phyloP scores from a whole-genome alignment of 2,797 vertebrate species.

The Geotria australis region DNA sequence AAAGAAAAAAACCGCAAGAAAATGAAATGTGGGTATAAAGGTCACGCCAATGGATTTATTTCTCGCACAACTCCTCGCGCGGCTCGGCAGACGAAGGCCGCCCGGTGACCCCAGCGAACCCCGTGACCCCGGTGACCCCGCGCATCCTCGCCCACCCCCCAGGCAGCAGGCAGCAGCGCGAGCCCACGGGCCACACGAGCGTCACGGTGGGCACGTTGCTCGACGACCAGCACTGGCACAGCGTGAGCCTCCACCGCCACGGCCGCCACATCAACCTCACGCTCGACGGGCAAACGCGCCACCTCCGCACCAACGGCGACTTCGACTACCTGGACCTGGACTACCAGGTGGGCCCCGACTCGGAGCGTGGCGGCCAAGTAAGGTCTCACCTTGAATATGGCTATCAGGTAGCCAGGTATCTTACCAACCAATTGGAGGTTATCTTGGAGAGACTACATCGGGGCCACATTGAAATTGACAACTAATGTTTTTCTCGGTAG shows the following conservation, averaged over 20 bases:
- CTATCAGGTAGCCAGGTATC: too few species aligned
- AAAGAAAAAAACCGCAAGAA: too few species aligned
- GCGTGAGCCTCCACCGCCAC: slow-evolving; percentile 58
- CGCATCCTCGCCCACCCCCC: not conserved
- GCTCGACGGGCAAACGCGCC: slow-evolving; percentile 48
- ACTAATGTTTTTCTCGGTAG: too few species aligned
- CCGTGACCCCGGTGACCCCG: not conserved
- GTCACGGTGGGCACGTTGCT: slow-evolving; percentile 56
- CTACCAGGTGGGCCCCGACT: slow-evolving; percentile 38
- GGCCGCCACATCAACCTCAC: slow-evolving; percentile 88
- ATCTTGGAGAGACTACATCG: too few species aligned
- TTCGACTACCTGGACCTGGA: slow-evolving; percentile 70
- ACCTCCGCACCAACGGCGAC: slow-evolving; percentile 53
- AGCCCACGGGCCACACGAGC: slow-evolving; percentile 17
- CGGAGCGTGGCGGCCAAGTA: too few species aligned
- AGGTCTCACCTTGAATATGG: too few species aligned
- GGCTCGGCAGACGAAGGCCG: too few species aligned
- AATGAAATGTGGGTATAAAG: too few species aligned
- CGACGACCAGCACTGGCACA: slow-evolving; percentile 87
- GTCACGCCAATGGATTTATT: too few species aligned
- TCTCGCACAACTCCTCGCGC: too few species aligned
- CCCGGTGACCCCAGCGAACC: not conserved
- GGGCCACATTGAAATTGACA: too few species aligned
- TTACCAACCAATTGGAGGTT: too few species aligned
- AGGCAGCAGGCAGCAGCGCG: not conserved